A percentile compares a stretch with the other conserved stretches of the same genome.
Conservation (phyloP, 1,140 invertebrate genomes). For the Apis dorsata region DNA sequence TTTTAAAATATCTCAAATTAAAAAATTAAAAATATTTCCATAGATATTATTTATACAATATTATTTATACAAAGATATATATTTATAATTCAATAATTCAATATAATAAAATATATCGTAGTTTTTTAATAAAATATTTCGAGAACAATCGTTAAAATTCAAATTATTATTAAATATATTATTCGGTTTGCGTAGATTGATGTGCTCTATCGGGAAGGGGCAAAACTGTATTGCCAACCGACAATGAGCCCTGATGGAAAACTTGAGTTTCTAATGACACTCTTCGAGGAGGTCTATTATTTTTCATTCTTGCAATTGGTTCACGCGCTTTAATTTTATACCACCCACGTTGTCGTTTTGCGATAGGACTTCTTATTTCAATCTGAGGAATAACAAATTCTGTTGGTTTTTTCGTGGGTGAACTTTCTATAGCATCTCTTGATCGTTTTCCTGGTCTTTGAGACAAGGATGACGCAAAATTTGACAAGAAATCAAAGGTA, state of each 20-base stretch:
- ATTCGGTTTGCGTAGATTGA: constrained; percentile 52
- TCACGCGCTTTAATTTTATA: constrained; percentile 46
- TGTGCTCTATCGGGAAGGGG: constrained; percentile 60
- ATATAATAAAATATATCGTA: background rate
- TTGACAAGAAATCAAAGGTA: background rate
- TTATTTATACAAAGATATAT: too few species aligned
- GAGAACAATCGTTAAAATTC: background rate
- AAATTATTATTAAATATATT: background rate
- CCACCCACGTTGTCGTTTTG: constrained; percentile 51
- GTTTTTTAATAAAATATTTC: background rate
- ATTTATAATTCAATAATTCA: too few species aligned
- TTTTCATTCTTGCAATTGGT: constrained; percentile 49
- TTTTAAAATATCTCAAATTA: background rate
- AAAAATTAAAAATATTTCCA: background rate
- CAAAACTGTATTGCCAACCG: constrained; percentile 55
- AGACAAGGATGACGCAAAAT: background rate
- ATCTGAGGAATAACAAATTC: background rate
- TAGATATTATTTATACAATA: too few species aligned
- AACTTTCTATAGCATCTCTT: constrained; percentile 28
- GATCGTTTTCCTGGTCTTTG: constrained; percentile 41
- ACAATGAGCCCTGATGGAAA: constrained; percentile 59
- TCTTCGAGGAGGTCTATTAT: constrained; percentile 30
- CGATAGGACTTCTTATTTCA: constrained; percentile 36
- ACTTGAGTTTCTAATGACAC: constrained; percentile 56
- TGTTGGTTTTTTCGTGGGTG: background rate